phyloP scores from a whole-genome alignment of 2,113 vertebrate species.

The Limanda limanda region DNA sequence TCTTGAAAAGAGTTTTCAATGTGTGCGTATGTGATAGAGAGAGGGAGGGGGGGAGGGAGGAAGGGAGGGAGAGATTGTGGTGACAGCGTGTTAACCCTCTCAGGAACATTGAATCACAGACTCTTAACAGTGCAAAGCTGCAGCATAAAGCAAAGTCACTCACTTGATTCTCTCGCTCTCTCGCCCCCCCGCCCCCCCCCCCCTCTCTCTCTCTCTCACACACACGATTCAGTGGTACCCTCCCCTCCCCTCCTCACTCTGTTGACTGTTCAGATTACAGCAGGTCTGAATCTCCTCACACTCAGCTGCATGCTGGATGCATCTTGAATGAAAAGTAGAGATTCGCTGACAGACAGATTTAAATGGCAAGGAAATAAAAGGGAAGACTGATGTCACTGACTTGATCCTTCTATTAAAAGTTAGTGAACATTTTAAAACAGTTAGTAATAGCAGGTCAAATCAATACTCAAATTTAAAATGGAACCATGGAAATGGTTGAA shows the following conservation, averaged over 20 bases:
- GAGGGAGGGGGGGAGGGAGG: too few relatives aligned
- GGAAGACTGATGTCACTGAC: neutral
- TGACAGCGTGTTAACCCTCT: too few relatives aligned
- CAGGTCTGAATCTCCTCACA: neutral
- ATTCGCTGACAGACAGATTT: too few relatives aligned
- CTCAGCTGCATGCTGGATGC: neutral
- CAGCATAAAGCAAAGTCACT: too few relatives aligned
- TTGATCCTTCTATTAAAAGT: neutral
- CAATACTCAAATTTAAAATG: too few relatives aligned
- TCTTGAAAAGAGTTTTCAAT: slow-evolving; percentile 1
- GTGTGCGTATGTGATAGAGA: neutral
- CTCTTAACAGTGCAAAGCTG: too few relatives aligned
- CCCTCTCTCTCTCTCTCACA: neutral
- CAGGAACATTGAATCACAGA: too few relatives aligned
- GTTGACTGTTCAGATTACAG: neutral
- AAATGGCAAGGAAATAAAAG: neutral
- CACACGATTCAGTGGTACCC: neutral
- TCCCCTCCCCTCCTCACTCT: too few relatives aligned
- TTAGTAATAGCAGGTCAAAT: too few relatives aligned
- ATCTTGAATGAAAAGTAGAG: neutral
- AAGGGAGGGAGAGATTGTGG: too few relatives aligned
- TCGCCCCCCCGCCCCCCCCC: accelerated
- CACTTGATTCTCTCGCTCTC: too few relatives aligned
- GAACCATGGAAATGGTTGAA: too few relatives aligned
- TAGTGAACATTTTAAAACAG: neutral